Evolutionary conservation across 2,113 vertebrate species (phyloP), one percentile per base, ranked within the genome.

Genomic region (Triplophysa rosa): DNA sequence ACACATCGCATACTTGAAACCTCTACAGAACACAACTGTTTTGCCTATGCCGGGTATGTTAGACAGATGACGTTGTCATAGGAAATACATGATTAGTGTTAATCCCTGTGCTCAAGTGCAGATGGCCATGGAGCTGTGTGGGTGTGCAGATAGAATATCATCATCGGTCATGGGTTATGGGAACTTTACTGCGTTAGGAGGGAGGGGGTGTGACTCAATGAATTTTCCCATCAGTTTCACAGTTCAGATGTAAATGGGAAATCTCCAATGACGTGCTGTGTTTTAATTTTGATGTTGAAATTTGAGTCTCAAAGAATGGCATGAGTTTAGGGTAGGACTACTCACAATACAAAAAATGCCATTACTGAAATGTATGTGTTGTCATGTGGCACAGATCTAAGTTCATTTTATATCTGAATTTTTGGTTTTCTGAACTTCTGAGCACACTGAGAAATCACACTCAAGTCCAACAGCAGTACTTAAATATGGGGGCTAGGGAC

Each of bases 61-160:
- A 37, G 9, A 29, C n/a, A n/a, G n/a, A 3, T 26, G 24, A 58
- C 87, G 88, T 86, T 87, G 85, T 90, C 84, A 87, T 81, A 8
- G 58, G 72, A 67, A 74, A 65, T 56, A 70, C 76, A 82, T 68
- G 12, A 49, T 68, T 8, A 52, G 13, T 37, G 79, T 75, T 80
- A 82, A 79, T 81, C 80, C 85, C 56, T 2, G 5, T 68, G 21
- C 83, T 42, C 23, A 24, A 24, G 21, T 79, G 19, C 84, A 82
- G 79, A 42, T 80, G 74, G 67, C 82, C 52, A 40, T 58, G 74
- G 64, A 62, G 6, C 12, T 58, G 63, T 42, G 63, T 56, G 75
- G 47, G 73, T 84, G 64, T 61, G 78, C 67, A 79, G 85, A 86
- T 83, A 67, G 45, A 56, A 77, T 84, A 69, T 87, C 80, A 87